These are phyloP conservation scores for Abramis brama DNA, from an alignment of 2,113 vertebrate genomes.

Conservation along the genomic window DNA sequence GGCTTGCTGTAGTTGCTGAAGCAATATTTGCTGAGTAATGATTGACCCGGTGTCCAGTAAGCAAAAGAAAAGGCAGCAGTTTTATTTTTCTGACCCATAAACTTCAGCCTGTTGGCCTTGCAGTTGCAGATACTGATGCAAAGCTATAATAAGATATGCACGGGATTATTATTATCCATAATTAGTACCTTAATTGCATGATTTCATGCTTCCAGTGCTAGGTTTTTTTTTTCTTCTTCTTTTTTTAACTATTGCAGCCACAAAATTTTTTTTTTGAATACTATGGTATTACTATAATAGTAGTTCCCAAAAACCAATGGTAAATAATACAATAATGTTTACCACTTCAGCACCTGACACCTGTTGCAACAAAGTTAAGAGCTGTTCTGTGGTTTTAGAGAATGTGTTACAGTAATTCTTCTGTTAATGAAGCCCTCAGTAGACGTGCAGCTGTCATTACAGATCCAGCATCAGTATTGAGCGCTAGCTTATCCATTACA, in stretches of 20 bases:
- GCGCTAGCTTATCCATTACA: background rate
- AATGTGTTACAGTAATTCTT: background rate
- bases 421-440: background rate
- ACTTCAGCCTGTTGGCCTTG: background rate
- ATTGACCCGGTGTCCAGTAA: background rate
- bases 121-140: constrained; percentile 6
- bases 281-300: background rate
- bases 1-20: background rate
- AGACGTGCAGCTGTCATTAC: background rate
- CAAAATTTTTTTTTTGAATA: background rate
- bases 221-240: background rate
- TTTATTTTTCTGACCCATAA: constrained; percentile 1
- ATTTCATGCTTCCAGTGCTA: background rate
- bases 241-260: background rate
- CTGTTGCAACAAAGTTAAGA: background rate
- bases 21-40: constrained; percentile 21
- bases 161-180: background rate
- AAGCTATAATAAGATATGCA: background rate
- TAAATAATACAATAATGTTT: background rate
- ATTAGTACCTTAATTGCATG: background rate
- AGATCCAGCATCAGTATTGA: background rate
- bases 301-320: background rate
- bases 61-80: background rate
- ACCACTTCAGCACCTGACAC: background rate
- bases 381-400: background rate